Evolutionary conservation across 2,113 vertebrate genomes (phyloP).

Genomic region (Centropristis striata): DNA sequence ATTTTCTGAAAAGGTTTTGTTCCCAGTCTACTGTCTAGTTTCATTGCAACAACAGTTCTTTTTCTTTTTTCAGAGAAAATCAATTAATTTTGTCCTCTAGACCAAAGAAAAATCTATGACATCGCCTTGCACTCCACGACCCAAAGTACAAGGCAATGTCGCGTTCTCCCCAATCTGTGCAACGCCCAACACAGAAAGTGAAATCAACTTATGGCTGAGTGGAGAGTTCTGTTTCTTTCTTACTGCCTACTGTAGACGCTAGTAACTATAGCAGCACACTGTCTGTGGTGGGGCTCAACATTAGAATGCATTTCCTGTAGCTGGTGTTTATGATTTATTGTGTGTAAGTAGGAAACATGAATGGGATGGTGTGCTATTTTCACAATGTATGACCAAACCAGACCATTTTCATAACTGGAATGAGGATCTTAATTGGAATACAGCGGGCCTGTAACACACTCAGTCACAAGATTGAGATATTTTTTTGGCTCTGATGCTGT

Average conservation of each 20-base stretch:
- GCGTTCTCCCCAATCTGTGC: background rate
- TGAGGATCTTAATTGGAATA: background rate
- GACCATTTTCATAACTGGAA: constrained; percentile 4
- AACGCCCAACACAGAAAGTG: background rate
- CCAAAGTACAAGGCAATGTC: background rate
- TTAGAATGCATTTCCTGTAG: background rate
- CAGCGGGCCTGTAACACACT: background rate
- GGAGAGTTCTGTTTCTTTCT: background rate
- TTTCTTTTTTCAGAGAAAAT: constrained; percentile 12
- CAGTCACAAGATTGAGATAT: background rate
- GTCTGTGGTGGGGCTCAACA: background rate
- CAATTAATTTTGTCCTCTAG: background rate
- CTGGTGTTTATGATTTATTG: background rate
- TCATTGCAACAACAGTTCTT: background rate
- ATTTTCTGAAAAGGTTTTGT: background rate
- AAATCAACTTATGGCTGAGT: background rate
- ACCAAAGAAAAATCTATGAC: background rate
- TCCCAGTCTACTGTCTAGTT: background rate
- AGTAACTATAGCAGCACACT: background rate
- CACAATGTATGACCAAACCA: background rate
- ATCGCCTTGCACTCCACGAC: background rate
- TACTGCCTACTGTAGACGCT: background rate
- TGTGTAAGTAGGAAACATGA: background rate
- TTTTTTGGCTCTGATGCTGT: background rate
- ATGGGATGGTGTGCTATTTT: background rate